These are phyloP conservation scores for Spea multiplicata DNA, from an alignment of 2,113 vertebrate genomes.

Conservation along the genomic window DNA sequence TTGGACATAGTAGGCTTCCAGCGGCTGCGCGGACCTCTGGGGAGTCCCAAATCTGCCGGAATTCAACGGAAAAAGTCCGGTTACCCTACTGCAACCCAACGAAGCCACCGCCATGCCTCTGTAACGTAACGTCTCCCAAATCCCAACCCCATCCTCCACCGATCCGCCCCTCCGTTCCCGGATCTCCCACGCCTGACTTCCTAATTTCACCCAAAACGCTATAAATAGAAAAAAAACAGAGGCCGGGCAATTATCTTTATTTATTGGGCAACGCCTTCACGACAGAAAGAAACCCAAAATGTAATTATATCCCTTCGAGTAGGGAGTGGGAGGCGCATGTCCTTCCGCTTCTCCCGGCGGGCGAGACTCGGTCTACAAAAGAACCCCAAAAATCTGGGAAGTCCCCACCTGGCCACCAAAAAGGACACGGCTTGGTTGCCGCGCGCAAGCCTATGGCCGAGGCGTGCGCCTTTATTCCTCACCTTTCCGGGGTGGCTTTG, in stretches of 20 bases:
- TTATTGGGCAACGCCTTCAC: no score
- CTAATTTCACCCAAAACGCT: neutral
- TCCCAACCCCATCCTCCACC: neutral
- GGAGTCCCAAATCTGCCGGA: constrained; percentile 65
- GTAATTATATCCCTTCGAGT: no score
- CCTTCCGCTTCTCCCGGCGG: no score
- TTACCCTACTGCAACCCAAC: neutral
- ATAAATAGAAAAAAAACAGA: no score
- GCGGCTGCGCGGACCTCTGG: constrained; percentile 68
- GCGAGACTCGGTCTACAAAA: no score
- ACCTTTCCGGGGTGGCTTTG: constrained; percentile 84
- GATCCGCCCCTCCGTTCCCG: neutral
- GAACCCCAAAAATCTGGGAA: no score
- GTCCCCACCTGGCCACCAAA: neutral
- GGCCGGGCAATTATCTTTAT: no score
- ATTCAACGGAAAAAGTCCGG: neutral
- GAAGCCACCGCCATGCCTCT: neutral
- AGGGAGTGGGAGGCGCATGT: no score
- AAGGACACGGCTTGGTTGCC: neutral
- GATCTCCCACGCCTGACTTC: no score
- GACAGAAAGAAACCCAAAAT: no score
- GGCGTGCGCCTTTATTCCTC: constrained; percentile 27
- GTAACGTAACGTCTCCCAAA: no score
- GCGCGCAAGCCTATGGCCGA: no score
- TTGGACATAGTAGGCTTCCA: constrained; percentile 71